Conservation (phyloP, 2,113 vertebrate genomes). For the Megaleporinus macrocephalus region DNA sequence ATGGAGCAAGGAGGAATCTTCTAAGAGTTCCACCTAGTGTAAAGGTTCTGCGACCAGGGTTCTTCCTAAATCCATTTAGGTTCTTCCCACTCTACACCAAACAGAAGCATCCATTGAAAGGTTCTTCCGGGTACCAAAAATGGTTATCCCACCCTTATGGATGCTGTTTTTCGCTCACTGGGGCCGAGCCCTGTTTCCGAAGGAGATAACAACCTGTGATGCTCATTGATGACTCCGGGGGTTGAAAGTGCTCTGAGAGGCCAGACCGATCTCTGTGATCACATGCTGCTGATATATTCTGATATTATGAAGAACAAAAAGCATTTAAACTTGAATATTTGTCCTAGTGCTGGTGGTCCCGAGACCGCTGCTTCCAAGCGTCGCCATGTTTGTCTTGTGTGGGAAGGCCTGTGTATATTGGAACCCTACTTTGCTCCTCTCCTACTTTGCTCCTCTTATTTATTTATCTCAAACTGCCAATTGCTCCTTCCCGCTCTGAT, state of each 20-base stretch:
- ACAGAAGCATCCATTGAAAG: too few species aligned
- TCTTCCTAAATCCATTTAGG: too few species aligned
- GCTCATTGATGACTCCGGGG: background rate
- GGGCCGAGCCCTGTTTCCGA: too few species aligned
- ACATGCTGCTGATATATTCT: slow-evolving; percentile 43
- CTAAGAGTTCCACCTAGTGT: too few species aligned
- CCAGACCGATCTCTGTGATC: slow-evolving; percentile 25
- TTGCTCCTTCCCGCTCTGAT: slow-evolving; percentile 45
- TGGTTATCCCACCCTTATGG: too few species aligned
- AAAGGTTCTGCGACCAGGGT: too few species aligned
- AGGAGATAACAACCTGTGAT: too few species aligned
- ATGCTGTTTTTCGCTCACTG: too few species aligned
- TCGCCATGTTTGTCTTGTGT: slow-evolving; percentile 13
- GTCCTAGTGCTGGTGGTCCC: slow-evolving; percentile 22
- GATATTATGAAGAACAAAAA: slow-evolving; percentile 18
- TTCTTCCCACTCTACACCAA: too few species aligned
- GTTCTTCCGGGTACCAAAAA: too few species aligned
- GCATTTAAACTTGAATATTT: slow-evolving; percentile 54
- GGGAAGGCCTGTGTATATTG: background rate
- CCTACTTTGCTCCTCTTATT: slow-evolving; percentile 1
- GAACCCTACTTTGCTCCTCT: slow-evolving; percentile 1
- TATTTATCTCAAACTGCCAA: slow-evolving; percentile 39
- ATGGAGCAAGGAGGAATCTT: too few species aligned
- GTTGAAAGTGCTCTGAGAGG: slow-evolving; percentile 30
- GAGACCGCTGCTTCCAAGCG: background rate